phyloP scores from a whole-genome alignment of 2,113 vertebrate species.

The Oceanites oceanicus region DNA sequence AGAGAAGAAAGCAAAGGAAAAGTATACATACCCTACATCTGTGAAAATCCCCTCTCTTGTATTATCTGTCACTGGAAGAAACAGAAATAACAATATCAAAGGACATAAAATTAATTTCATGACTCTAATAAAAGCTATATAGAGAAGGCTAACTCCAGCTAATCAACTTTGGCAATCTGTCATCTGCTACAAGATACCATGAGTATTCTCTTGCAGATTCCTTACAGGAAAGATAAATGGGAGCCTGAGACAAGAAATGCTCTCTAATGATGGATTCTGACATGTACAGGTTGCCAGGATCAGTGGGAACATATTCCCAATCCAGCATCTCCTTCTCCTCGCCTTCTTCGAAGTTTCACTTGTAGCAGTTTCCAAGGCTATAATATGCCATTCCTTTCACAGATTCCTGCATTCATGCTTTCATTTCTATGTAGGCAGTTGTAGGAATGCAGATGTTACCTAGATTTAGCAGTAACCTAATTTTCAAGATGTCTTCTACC shows the following conservation, averaged over 20 bases:
- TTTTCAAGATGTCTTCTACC: background rate
- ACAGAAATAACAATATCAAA: background rate
- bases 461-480: background rate
- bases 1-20: background rate
- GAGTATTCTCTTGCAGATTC: background rate
- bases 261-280: background rate
- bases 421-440: background rate
- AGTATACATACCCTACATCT: background rate
- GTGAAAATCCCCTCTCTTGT: background rate
- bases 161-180: background rate
- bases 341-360: background rate
- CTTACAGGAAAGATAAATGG: background rate
- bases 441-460: background rate
- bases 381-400: background rate
- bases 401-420: background rate
- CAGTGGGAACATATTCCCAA: background rate
- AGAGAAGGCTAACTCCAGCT: background rate
- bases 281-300: background rate
- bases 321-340: background rate
- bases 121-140: background rate
- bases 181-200: background rate
- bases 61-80: background rate
- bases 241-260: background rate
- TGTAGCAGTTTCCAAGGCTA: background rate
- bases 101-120: background rate